These are phyloP conservation scores for Anastrepha ludens DNA, from an alignment of 1,140 invertebrate species.

Conservation along the genomic window DNA sequence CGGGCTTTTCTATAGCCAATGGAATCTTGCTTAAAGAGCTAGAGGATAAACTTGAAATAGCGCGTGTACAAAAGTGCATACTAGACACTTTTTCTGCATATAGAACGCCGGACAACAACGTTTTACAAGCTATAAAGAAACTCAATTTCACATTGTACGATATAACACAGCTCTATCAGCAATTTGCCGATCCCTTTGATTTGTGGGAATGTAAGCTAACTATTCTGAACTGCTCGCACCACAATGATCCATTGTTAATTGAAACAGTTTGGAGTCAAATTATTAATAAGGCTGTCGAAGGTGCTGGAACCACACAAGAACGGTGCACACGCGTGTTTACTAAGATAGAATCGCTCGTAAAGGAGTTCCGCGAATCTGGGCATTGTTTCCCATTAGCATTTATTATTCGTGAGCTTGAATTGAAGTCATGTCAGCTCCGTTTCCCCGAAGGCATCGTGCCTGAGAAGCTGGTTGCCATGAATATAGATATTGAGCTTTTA, in stretches of 20 bases:
- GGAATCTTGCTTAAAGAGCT: constrained; percentile 93
- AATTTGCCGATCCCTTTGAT: constrained; percentile 87
- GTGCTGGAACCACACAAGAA: constrained; percentile 77
- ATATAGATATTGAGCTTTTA: constrained; percentile 82
- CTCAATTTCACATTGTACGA: constrained; percentile 70
- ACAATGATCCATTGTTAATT: constrained; percentile 85
- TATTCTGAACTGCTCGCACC: constrained; percentile 89
- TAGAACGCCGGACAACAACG: constrained; percentile 58
- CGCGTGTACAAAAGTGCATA: constrained; percentile 70
- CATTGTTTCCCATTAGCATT: constrained; percentile 87
- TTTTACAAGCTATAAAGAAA: constrained; percentile 63
- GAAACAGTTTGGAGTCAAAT: constrained; percentile 89
- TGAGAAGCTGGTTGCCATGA: constrained; percentile 80
- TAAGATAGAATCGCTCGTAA: constrained; percentile 84
- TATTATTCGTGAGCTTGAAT: constrained; percentile 84
- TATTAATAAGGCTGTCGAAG: constrained; percentile 78
- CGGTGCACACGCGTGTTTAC: constrained; percentile 81
- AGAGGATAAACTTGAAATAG: constrained; percentile 85
- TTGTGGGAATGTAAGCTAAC: constrained; percentile 90
- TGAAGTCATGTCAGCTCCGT: constrained; percentile 82
- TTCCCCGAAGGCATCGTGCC: constrained; percentile 82
- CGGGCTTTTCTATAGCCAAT: constrained; percentile 83
- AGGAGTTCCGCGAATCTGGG: constrained; percentile 83
- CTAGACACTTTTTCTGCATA: constrained; percentile 63
- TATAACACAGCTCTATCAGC: constrained; percentile 84